These are phyloP conservation scores for Cheirogaleus medius DNA, from an alignment of 2,113 vertebrate species.

Conservation along the genomic window DNA sequence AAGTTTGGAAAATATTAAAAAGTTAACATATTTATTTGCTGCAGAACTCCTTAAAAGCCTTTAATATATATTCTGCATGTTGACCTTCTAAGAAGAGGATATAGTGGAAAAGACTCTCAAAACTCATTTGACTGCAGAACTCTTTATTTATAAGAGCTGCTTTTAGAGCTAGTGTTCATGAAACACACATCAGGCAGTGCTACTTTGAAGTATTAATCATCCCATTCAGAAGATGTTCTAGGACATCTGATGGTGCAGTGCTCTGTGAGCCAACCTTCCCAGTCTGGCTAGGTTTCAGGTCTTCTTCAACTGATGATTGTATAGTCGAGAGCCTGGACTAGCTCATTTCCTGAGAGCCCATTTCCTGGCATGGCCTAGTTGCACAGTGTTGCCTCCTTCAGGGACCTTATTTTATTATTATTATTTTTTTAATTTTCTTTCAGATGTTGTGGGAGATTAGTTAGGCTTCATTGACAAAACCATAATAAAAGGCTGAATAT, in stretches of 20 bases:
- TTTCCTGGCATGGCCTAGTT: neutral
- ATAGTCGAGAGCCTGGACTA: neutral
- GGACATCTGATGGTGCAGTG: fast-evolving
- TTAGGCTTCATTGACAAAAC: neutral
- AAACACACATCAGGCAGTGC: neutral
- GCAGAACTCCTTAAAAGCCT: neutral
- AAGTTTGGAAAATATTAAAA: neutral
- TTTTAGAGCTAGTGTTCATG: neutral
- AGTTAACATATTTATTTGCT: neutral
- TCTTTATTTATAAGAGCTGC: neutral
- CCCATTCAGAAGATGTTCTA: neutral
- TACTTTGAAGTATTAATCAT: neutral
- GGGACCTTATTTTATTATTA: neutral
- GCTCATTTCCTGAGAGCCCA: neutral
- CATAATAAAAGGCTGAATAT: neutral
- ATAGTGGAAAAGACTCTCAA: neutral
- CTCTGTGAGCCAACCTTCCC: neutral
- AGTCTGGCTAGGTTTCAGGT: neutral
- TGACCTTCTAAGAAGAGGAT: neutral
- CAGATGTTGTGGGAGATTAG: neutral
- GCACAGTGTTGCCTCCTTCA: neutral
- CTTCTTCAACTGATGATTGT: neutral
- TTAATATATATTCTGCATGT: neutral
- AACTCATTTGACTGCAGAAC: neutral
- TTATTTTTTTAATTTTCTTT: neutral